phyloP scores from a whole-genome alignment of 2,797 vertebrate species.

The Cirrhinus mrigala region DNA sequence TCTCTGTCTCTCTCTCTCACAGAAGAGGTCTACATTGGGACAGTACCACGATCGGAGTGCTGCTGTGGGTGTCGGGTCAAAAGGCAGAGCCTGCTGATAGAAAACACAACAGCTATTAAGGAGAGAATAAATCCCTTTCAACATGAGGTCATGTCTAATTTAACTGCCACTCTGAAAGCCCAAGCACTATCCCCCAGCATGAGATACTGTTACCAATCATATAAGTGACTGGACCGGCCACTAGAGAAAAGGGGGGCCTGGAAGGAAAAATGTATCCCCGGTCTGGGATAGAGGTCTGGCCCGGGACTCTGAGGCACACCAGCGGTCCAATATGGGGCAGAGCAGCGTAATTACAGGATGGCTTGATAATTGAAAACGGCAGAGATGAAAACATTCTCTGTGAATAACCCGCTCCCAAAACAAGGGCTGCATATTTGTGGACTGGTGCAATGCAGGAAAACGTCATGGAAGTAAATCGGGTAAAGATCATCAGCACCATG shows the following conservation, averaged over 20 bases:
- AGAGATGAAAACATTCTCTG: constrained; percentile 32
- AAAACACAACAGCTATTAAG: constrained; percentile 40
- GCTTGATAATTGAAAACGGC: constrained; percentile 47
- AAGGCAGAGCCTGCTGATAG: constrained; percentile 26
- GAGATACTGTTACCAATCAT: constrained; percentile 50
- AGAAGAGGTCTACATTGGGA: not conserved
- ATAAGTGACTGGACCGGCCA: constrained; percentile 21
- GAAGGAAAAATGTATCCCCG: constrained; percentile 15
- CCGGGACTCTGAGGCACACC: not conserved
- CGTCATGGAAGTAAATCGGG: constrained; percentile 18
- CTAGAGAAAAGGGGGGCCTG: not conserved
- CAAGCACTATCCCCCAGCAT: constrained; percentile 24
- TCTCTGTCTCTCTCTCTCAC: not conserved
- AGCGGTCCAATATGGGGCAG: constrained; percentile 17
- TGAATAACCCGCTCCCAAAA: constrained; percentile 36
- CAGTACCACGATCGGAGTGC: not conserved
- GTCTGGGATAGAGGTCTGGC: constrained; percentile 18
- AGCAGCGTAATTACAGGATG: constrained; percentile 26
- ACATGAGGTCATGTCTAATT: constrained; percentile 55
- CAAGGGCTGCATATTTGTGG: constrained; percentile 45
- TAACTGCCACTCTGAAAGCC: constrained; percentile 12
- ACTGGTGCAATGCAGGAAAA: constrained; percentile 34
- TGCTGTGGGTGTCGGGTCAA: constrained; percentile 33
- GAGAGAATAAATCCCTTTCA: constrained; percentile 38
- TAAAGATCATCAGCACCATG: constrained; percentile 29